A percentile compares a stretch with the other conserved stretches of the same genome.
Evolutionary conservation across 2,888 invertebrate genomes (phyloP).

Genomic region (Elmis aenea): DNA sequence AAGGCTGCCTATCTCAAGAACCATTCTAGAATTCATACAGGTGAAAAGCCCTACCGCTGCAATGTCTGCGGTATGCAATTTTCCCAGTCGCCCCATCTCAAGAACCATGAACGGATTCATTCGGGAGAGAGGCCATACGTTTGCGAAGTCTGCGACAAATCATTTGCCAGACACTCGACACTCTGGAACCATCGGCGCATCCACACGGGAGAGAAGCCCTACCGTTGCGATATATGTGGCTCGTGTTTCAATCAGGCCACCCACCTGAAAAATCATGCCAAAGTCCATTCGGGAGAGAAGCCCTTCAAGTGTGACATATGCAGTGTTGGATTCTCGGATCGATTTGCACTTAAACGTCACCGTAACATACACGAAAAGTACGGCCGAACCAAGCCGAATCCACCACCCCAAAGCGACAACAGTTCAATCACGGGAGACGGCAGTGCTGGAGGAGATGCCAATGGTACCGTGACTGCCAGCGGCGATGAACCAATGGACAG

Average conservation of each 20-base stretch:
- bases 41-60: constrained; percentile 58
- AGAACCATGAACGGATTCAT: constrained; percentile 84
- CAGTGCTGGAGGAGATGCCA: too few relatives aligned
- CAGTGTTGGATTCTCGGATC: constrained; percentile 80
- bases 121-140: constrained; percentile 85
- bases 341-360: constrained; percentile 81
- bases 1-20: constrained; percentile 89
- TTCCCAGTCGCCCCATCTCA: constrained; percentile 82
- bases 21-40: constrained; percentile 82
- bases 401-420: constrained; percentile 25
- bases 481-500: constrained; percentile 15
- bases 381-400: constrained; percentile 55
- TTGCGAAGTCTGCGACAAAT: constrained; percentile 79
- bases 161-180: constrained; percentile 82
- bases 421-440: constrained; percentile 3
- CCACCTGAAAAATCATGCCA: constrained; percentile 83
- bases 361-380: constrained; percentile 86
- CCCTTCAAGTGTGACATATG: constrained; percentile 81
- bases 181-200: constrained; percentile 85
- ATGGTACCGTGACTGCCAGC: not conserved
- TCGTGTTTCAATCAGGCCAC: constrained; percentile 87
- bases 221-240: constrained; percentile 83
- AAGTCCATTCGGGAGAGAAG: constrained; percentile 76
- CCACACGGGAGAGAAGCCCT: constrained; percentile 84
- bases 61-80: constrained; percentile 88